phyloP scores from a whole-genome alignment of 2,888 invertebrate genomes.

The Platycnemis pennipes region DNA sequence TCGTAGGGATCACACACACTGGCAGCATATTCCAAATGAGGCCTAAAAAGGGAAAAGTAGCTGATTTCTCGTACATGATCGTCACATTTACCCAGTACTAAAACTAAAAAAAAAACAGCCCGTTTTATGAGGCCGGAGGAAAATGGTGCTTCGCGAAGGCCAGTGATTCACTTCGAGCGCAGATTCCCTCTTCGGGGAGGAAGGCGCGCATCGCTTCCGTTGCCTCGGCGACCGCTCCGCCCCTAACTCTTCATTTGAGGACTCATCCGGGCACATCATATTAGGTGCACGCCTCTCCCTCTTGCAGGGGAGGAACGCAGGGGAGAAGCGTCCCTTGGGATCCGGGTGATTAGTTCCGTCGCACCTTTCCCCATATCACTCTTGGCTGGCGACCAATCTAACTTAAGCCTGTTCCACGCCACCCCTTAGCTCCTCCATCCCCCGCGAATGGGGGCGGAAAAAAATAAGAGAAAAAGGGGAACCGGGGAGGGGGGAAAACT shows the following conservation, averaged over 20 bases:
- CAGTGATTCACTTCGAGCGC: no score
- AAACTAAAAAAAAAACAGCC: no score
- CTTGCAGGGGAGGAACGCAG: not conserved
- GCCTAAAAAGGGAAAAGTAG: no score
- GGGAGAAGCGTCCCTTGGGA: not conserved
- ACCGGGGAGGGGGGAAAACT: not conserved
- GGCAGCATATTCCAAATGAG: no score
- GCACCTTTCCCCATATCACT: conserved; percentile 17
- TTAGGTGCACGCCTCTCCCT: not conserved
- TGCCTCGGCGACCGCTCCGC: not conserved
- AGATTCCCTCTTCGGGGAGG: no score
- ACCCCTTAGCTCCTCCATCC: not conserved
- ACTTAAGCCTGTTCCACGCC: not conserved
- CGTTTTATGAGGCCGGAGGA: no score
- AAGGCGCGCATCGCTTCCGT: no score
- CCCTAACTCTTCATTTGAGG: not conserved
- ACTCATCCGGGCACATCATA: not conserved
- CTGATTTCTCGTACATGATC: no score
- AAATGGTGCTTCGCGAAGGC: no score
- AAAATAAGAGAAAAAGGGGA: not conserved
- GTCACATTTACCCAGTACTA: no score
- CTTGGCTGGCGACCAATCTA: conserved; percentile 39
- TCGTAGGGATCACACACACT: no score
- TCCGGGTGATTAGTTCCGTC: not conserved
- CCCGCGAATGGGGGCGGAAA: not conserved